Evolutionary conservation across 2,888 invertebrate genomes (phyloP).

Genomic region (Aricia artaxerxes): DNA sequence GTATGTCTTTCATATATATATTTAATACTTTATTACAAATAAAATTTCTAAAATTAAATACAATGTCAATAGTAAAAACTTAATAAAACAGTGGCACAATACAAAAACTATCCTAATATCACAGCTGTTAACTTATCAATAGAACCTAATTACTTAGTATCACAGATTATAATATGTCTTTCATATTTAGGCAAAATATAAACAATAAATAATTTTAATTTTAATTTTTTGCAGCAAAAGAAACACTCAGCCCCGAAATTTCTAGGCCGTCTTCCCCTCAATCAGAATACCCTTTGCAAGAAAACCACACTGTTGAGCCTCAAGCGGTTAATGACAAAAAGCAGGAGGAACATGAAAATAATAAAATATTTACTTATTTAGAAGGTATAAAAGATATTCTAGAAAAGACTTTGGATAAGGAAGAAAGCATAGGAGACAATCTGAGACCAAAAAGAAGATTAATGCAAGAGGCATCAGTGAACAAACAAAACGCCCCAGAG

Average conservation of each 20-base stretch:
- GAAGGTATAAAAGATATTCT: not conserved
- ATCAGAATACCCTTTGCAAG: not conserved
- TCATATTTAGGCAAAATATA: not conserved
- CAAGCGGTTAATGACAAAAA: not conserved
- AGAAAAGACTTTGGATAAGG: not conserved
- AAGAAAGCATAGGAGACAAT: not conserved
- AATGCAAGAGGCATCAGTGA: not conserved
- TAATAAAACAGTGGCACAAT: no score
- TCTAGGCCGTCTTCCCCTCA: not conserved
- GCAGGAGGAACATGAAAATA: not conserved
- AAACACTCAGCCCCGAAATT: not conserved
- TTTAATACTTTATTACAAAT: no score
- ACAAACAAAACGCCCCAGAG: not conserved
- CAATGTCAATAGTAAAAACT: no score
- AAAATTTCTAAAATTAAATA: no score
- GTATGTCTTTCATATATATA: no score
- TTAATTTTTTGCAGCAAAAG: not conserved
- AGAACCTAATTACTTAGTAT: no score
- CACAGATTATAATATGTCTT: no score
- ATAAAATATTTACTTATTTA: not conserved
- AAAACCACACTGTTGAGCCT: not conserved
- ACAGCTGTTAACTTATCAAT: no score
- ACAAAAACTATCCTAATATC: no score
- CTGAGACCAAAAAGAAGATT: not conserved
- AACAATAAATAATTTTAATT: not conserved